Base-by-base conservation (phyloP, 1,140 invertebrate species). In the Planococcus citri region DNA sequence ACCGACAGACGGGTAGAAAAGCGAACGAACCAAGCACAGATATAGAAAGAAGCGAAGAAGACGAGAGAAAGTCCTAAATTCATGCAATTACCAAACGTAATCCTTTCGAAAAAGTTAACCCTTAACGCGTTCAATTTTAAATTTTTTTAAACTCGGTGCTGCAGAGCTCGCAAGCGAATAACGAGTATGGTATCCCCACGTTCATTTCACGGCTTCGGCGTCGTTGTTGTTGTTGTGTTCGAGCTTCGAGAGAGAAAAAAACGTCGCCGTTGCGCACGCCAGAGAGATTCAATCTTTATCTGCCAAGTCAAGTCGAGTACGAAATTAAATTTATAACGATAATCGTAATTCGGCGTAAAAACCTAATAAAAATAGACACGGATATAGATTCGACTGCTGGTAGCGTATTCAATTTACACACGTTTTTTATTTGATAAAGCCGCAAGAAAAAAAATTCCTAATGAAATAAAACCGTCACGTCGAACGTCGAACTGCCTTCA, bases 51-150 rank as follows among this genome's bases (percentile, higher is more conserved):
- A n/a, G n/a, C n/a, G n/a, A n/a, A n/a, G n/a, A n/a, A n/a, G n/a
- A n/a, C n/a, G n/a, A n/a, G n/a, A n/a, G n/a, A n/a, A n/a, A n/a
- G 29, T 51, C 41, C 41, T 51, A 51, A 51, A 51, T 51, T 51
- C 41, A 17, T 51, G 10, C 41, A 51, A 51, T 51, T 51, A 51
- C 41, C 12, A n/a, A 51, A 51, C 41, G 41, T 51, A 51, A 51
- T 51, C 41, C 41, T 51, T 17, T 51, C 41, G 41, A n/a, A n/a
- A 51, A 51, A 51, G 41, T 51, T 51, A 51, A 51, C 41, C 41
- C 41, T 51, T 51, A 51, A 51, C 41, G 41, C 41, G 10, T 51
- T 51, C 41, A 51, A 51, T 51, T 51, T 20, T 51, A 51, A 51
- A 51, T 51, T 51, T 51, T 51, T 51, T 12, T 6, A 33, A 3